These are phyloP conservation scores for Ernsta delagoae DNA, from an alignment of 2,888 invertebrate species.

Conservation along the genomic window DNA sequence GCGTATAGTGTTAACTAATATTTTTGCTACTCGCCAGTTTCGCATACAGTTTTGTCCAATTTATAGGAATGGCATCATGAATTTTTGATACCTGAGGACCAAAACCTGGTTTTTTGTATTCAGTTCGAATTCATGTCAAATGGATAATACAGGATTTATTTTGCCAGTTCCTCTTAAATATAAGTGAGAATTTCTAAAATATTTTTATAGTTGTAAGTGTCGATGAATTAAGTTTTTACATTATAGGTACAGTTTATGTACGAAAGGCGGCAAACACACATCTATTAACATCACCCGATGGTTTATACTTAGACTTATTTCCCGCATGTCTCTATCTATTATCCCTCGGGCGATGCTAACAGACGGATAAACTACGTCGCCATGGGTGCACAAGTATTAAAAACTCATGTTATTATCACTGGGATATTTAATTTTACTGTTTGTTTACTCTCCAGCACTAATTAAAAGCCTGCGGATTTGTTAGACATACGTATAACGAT, in stretches of 20 bases:
- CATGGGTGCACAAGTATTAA: slow-evolving; percentile 65
- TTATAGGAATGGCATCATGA: slow-evolving; percentile 80
- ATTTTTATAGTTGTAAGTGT: slow-evolving; percentile 83
- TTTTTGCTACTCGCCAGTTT: slow-evolving; percentile 78
- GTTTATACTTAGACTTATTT: slow-evolving; percentile 19
- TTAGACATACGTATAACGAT: slow-evolving; percentile 59
- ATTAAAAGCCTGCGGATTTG: slow-evolving; percentile 60
- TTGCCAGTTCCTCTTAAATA: slow-evolving; percentile 84
- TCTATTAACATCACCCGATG: slow-evolving; percentile 34
- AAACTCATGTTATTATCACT: slow-evolving; percentile 50
- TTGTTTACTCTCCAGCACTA: slow-evolving; percentile 50
- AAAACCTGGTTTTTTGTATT: slow-evolving; percentile 68
- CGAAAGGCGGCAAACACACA: slow-evolving; percentile 37
- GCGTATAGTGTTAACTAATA: slow-evolving; percentile 78
- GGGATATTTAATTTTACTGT: slow-evolving; percentile 51
- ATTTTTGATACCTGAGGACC: slow-evolving; percentile 75
- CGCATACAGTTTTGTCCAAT: slow-evolving; percentile 75
- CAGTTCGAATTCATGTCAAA: slow-evolving; percentile 53
- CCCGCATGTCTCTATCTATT: slow-evolving; percentile 19
- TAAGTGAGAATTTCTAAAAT: slow-evolving; percentile 84
- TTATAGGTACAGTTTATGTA: slow-evolving; percentile 67
- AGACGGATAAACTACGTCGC: slow-evolving; percentile 24
- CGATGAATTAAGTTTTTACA: slow-evolving; percentile 78
- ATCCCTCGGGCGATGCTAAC: slow-evolving; percentile 33
- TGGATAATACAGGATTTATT: slow-evolving; percentile 80